phyloP scores from a whole-genome alignment of 1,140 invertebrate genomes.

The Platyura marginata region DNA sequence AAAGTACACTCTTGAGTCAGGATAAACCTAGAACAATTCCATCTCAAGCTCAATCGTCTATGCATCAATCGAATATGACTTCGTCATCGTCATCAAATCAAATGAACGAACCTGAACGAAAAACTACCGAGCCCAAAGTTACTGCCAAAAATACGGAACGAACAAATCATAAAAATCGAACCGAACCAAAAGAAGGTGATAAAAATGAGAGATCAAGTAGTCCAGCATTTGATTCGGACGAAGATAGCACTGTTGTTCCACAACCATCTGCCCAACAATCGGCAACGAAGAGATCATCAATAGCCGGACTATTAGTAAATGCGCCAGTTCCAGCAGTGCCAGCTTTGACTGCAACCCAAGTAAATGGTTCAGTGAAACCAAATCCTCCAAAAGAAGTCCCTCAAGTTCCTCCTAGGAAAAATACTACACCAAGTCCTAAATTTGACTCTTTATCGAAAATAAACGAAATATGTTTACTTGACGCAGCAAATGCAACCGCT shows the following conservation, averaged over 20 bases:
- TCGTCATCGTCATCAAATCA: constrained; percentile 5
- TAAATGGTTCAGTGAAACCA: constrained; percentile 4
- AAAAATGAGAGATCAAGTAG: constrained; percentile 84
- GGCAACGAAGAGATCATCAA: constrained; percentile 33
- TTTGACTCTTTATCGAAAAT: constrained; percentile 40
- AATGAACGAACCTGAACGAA: not conserved
- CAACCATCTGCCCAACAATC: constrained; percentile 11
- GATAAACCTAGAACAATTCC: constrained; percentile 38
- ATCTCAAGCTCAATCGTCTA: constrained; percentile 7
- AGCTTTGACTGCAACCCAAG: not conserved
- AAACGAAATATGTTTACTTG: constrained; percentile 40
- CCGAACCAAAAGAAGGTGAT: constrained; percentile 29
- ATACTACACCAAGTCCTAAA: constrained; percentile 22
- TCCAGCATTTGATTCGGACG: constrained; percentile 90
- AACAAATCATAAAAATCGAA: not conserved
- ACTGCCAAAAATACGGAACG: not conserved
- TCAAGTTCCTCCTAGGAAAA: constrained; percentile 8
- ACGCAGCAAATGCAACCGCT: constrained; percentile 31
- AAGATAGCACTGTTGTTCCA: constrained; percentile 43
- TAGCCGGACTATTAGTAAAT: constrained; percentile 39
- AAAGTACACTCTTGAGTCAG: constrained; percentile 46
- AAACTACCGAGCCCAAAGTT: not conserved
- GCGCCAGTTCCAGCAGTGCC: constrained; percentile 24
- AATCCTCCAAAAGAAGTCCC: not conserved
- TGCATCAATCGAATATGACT: not conserved